Conservation (phyloP, 2,888 invertebrate species). For the Caenorhabditis sp. region DNA sequence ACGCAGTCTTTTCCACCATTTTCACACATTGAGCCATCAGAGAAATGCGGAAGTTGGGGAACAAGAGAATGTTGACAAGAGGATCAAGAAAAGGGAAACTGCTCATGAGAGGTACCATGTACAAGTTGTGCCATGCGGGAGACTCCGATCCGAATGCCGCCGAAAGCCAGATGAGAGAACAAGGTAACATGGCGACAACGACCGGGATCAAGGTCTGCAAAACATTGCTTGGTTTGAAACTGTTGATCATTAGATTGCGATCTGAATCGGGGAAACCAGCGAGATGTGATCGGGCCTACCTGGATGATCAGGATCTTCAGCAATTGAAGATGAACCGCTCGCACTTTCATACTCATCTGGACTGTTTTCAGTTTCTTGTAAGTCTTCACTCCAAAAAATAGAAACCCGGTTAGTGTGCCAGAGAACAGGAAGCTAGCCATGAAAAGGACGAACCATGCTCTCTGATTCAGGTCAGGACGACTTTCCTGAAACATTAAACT, state of each 20-base stretch:
- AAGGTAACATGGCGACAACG: background rate
- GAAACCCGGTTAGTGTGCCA: background rate
- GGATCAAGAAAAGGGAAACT: background rate
- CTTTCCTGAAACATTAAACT: background rate
- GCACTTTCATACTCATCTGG: background rate
- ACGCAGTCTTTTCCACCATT: background rate
- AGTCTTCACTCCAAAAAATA: background rate
- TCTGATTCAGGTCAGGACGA: background rate
- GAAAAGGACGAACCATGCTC: background rate
- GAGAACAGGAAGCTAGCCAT: background rate
- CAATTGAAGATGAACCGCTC: background rate
- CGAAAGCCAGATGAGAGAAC: background rate
- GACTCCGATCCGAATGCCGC: background rate
- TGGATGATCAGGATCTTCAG: background rate
- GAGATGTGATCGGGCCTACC: conserved; percentile 44
- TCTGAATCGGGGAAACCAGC: background rate
- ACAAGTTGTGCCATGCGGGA: background rate
- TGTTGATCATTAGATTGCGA: background rate
- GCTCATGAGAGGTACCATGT: background rate
- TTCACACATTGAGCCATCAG: background rate
- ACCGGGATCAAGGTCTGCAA: background rate
- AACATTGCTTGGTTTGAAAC: background rate
- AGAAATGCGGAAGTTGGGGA: background rate
- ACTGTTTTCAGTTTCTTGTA: background rate
- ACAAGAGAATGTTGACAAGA: background rate